A percentile compares a stretch with the other conserved stretches of the same genome.
phyloP scores from a whole-genome alignment of 2,113 vertebrate species.

The Paedocypris sp. region DNA sequence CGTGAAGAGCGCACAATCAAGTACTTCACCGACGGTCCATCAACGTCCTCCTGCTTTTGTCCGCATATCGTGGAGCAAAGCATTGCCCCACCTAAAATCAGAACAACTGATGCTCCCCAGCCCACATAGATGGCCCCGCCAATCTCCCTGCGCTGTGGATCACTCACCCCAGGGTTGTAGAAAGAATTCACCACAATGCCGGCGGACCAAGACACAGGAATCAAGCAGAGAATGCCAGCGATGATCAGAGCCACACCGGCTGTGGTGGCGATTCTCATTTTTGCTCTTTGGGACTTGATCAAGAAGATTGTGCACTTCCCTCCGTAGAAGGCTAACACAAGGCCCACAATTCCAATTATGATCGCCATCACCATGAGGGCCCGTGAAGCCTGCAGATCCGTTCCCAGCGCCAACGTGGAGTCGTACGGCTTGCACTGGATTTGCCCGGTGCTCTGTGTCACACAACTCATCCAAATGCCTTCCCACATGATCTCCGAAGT shows the following conservation, averaged over 20 bases:
- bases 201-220: conserved; percentile 75
- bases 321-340: conserved; percentile 68
- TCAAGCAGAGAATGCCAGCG: conserved; percentile 65
- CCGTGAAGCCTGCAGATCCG: conserved; percentile 76
- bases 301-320: conserved; percentile 89
- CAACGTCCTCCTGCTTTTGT: conserved; percentile 46
- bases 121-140: conserved; percentile 79
- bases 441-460: conserved; percentile 83
- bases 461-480: conserved; percentile 91
- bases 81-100: conserved; percentile 71
- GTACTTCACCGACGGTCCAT: conserved; percentile 74
- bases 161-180: conserved; percentile 65
- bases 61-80: conserved; percentile 71
- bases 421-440: conserved; percentile 83
- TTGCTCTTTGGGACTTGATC: conserved; percentile 51
- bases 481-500: conserved; percentile 79
- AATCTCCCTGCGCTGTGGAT: conserved; percentile 74
- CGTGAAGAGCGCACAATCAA: conserved; percentile 47
- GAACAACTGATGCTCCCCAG: conserved; percentile 70
- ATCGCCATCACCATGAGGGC: conserved; percentile 69
- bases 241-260: conserved; percentile 62
- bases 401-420: conserved; percentile 66
- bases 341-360: conserved; percentile 55
- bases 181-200: conserved; percentile 68
- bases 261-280: conserved; percentile 64